Conservation (phyloP, 2,113 vertebrate species). For the Saccopteryx bilineata region DNA sequence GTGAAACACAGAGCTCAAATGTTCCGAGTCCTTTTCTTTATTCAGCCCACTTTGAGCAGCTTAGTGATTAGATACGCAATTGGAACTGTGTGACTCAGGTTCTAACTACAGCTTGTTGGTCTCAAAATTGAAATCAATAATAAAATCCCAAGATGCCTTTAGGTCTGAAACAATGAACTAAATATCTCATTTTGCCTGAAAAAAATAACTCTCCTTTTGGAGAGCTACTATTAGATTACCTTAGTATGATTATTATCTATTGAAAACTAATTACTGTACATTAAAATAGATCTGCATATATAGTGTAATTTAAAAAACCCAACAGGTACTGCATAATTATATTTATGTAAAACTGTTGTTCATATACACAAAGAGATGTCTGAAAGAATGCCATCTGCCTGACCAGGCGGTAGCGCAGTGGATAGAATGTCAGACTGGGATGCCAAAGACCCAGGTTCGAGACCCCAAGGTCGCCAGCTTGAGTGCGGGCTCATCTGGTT, state of each 20-base stretch:
- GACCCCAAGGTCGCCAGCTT: too few species aligned
- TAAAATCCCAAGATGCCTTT: not conserved
- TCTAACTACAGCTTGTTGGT: not conserved
- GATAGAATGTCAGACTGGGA: too few species aligned
- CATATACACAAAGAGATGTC: not conserved
- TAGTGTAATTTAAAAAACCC: conserved; percentile 20
- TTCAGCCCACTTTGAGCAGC: not conserved
- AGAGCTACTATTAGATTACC: conserved; percentile 23
- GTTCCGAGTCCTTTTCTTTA: conserved; percentile 1
- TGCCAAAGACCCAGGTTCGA: too few species aligned
- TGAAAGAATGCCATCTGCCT: conserved; percentile 3
- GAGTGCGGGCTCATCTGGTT: too few species aligned
- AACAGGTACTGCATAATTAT: not conserved
- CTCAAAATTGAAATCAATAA: conserved; percentile 54
- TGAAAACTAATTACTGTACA: conserved; percentile 27
- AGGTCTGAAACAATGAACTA: conserved; percentile 39
- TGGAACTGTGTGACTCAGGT: not conserved
- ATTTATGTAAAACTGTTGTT: not conserved
- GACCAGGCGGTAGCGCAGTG: too few species aligned
- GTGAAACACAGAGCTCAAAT: not conserved
- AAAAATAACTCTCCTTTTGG: not conserved
- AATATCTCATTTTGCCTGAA: conserved; percentile 41
- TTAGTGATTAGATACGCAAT: not conserved
- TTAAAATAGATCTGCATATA: conserved; percentile 38
- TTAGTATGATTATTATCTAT: conserved; percentile 22